Evolutionary conservation across 2,113 vertebrate genomes (phyloP), one percentile per base, ranked within the genome.

Genomic region (Benitochromis conjunctus): DNA sequence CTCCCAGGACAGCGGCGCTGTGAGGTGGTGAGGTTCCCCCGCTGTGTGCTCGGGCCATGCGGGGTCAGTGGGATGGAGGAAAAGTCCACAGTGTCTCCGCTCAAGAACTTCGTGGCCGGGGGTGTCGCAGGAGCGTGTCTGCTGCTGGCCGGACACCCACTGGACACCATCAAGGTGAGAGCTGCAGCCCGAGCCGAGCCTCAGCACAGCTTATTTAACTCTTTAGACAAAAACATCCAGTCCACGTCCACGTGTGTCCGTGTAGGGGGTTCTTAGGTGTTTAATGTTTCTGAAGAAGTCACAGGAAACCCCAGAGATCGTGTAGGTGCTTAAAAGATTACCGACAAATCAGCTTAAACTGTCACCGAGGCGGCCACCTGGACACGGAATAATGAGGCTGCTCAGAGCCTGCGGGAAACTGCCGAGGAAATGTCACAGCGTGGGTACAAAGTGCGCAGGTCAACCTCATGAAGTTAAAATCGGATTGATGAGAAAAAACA

Each of bases 101-200:
- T 96, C 1, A 97, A 96, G 93, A 96, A 96, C 94, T 96, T 96
- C 62, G 55, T 96, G 62, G 95, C 96, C 1, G 96, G 96, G 1
- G 96, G 96, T 11, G 86, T 92, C 51, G 95, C 88, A 1, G 94
- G 94, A 36, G 88, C 95, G 0, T 96, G 95, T 66, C 94, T 97
- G 60, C 91, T 96, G 57, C 87, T 97, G 57, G 94, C 94, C 1
- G 96, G 96, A 91, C 96, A 97, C 86, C 96, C 96, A 6, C 94
- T 97, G 60, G 96, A 97, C 89, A 97, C 96, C 54, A 96, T 97
- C 84, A 97, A 96, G 96, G 96, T 96, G 86, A 95, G 41, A 18
- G 21, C 21, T 46, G 66, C 41, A 10, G 41, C n/a, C 36, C 62
- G n/a, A 69, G n/a, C 36, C n/a, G 36, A 43, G 64, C 38, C 43